A percentile compares a stretch with the other conserved stretches of the same genome.
Conservation (phyloP, 2,797 vertebrate genomes). For the Chiloscyllium punctatum region DNA sequence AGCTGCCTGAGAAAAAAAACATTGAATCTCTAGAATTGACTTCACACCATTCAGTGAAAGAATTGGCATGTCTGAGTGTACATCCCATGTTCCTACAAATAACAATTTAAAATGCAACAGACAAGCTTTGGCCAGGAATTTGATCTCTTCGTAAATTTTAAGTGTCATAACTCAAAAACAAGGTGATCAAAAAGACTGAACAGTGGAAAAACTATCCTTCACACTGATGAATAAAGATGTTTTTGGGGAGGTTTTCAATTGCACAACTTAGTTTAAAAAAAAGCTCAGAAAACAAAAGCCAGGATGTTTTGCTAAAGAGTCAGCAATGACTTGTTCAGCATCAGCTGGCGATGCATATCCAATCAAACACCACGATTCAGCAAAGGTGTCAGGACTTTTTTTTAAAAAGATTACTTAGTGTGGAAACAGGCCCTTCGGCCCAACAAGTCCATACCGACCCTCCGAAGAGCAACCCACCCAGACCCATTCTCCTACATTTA, state of each 20-base stretch:
- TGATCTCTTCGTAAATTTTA: not conserved
- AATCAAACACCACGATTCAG: not conserved
- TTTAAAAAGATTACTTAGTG: too few species aligned
- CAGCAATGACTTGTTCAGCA: not conserved
- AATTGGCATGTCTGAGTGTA: not conserved
- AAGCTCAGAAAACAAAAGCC: not conserved
- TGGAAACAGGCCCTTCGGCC: too few species aligned
- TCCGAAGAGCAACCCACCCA: too few species aligned
- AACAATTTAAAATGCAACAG: not conserved
- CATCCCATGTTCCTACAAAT: not conserved
- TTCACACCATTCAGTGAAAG: not conserved
- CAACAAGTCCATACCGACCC: too few species aligned
- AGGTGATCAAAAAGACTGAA: not conserved
- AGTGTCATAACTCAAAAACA: conserved; percentile 3
- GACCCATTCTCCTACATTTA: too few species aligned
- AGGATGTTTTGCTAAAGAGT: not conserved
- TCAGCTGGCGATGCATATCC: not conserved
- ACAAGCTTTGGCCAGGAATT: conserved; percentile 1
- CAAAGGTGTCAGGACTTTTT: not conserved
- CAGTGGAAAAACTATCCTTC: not conserved
- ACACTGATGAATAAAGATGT: not conserved
- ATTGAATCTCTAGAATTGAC: not conserved
- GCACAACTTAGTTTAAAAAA: not conserved
- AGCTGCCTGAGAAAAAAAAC: not conserved
- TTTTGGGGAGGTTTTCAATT: conserved; percentile 7